phyloP scores from a whole-genome alignment of 2,888 invertebrate species.

The Buathra laborator region DNA sequence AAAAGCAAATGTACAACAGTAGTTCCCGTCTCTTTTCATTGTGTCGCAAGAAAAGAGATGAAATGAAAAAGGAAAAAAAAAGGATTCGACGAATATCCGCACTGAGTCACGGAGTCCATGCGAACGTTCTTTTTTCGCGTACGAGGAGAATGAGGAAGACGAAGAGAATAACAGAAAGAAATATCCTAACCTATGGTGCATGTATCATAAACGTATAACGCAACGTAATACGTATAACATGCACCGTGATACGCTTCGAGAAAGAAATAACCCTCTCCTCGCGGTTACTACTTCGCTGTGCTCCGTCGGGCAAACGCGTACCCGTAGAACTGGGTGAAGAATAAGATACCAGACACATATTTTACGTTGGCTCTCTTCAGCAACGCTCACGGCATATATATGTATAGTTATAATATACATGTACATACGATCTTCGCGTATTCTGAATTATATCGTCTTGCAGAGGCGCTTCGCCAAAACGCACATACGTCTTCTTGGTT shows the following conservation, averaged over 20 bases:
- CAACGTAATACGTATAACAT: slow-evolving; percentile 39
- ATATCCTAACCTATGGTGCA: slow-evolving; percentile 29
- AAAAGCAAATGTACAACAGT: slow-evolving; percentile 6
- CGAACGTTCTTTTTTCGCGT: slow-evolving; percentile 38
- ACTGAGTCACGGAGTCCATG: slow-evolving; percentile 53
- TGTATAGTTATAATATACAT: slow-evolving; percentile 40
- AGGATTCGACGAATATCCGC: slow-evolving; percentile 42
- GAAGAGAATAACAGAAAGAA: slow-evolving; percentile 48
- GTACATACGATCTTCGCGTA: slow-evolving; percentile 71
- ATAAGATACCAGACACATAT: slow-evolving; percentile 85
- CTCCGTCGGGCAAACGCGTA: slow-evolving; percentile 32
- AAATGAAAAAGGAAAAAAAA: slow-evolving; percentile 22
- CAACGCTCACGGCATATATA: slow-evolving; percentile 67
- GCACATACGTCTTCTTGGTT: slow-evolving; percentile 79
- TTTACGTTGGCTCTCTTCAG: slow-evolving; percentile 77
- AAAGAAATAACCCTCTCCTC: slow-evolving; percentile 63
- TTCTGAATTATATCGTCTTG: slow-evolving; percentile 84
- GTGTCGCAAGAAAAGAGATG: slow-evolving; percentile 16
- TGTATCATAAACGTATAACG: slow-evolving; percentile 22
- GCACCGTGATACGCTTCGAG: slow-evolving; percentile 43
- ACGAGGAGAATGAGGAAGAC: slow-evolving; percentile 29
- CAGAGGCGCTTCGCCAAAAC: slow-evolving; percentile 82
- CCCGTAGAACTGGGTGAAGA: slow-evolving; percentile 82
- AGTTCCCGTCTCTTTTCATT: slow-evolving; percentile 10
- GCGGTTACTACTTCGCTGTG: slow-evolving; percentile 42